phyloP scores from a whole-genome alignment of 2,113 vertebrate genomes.

The Miniopterus natalensis region DNA sequence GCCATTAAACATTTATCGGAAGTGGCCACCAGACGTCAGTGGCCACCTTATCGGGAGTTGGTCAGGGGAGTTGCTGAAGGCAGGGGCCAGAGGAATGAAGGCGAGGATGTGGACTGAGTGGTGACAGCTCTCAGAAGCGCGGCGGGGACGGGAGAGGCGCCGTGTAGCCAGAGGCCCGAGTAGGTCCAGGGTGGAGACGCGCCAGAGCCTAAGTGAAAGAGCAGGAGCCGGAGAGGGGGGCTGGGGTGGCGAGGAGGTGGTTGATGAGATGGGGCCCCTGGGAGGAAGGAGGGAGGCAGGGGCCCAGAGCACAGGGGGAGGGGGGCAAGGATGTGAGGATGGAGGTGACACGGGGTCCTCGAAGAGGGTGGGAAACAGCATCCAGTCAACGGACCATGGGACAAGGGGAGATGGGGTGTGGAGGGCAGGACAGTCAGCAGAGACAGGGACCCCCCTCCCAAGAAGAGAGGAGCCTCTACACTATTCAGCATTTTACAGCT shows the following conservation, averaged over 20 bases:
- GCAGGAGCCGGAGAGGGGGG: not conserved
- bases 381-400: not conserved
- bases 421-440: not conserved
- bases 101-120: too few relatives aligned
- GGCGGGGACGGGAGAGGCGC: rapidly evolving
- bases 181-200: too few relatives aligned
- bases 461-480: not conserved
- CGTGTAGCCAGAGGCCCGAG: not conserved
- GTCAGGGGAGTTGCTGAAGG: not conserved
- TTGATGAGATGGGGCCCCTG: not conserved
- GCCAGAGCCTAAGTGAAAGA: not conserved
- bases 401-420: too few relatives aligned
- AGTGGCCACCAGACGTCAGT: not conserved
- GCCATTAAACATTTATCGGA: not conserved
- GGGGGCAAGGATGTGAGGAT: not conserved
- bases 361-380: not conserved
- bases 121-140: not conserved
- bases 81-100: not conserved
- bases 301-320: not conserved
- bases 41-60: not conserved
- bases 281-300: not conserved
- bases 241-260: not conserved
- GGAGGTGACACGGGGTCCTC: not conserved
- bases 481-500: not conserved
- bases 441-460: not conserved